Conservation (phyloP, 2,888 invertebrate species). For the Seira ritae region DNA sequence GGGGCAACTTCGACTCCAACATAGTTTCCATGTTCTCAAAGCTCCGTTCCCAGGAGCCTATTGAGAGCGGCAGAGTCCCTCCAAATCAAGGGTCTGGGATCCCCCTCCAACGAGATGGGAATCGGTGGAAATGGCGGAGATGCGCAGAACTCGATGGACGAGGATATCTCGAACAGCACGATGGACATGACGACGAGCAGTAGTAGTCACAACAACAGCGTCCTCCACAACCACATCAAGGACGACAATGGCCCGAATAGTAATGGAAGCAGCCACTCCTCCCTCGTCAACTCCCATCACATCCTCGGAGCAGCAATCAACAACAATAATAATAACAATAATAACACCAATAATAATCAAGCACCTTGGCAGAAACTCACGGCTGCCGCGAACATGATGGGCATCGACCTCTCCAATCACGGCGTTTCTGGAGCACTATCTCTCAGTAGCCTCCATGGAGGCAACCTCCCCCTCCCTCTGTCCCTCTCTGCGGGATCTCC, state of each 20-base stretch:
- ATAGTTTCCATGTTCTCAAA: conserved; percentile 74
- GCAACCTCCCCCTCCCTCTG: conserved; percentile 51
- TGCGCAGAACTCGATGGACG: conserved; percentile 54
- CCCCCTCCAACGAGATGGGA: conserved; percentile 69
- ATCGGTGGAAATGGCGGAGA: conserved; percentile 43
- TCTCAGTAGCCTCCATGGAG: conserved; percentile 54
- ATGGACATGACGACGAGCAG: conserved; percentile 64
- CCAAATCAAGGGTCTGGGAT: conserved; percentile 73
- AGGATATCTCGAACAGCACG: conserved; percentile 60
- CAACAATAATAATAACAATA: conserved; percentile 38
- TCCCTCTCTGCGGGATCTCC: conserved; percentile 62
- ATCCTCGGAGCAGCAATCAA: conserved; percentile 38
- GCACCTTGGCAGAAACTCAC: conserved; percentile 55
- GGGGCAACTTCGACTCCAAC: conserved; percentile 74
- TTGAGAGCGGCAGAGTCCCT: conserved; percentile 73
- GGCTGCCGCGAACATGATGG: conserved; percentile 65
- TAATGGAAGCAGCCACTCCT: conserved; percentile 44
- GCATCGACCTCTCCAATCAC: conserved; percentile 73
- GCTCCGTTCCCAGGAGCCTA: conserved; percentile 71
- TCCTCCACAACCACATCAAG: conserved; percentile 54
- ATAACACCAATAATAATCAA: conserved; percentile 42
- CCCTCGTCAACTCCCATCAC: conserved; percentile 24
- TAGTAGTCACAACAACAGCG: conserved; percentile 58
- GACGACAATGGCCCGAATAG: conserved; percentile 48
- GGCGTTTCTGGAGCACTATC: conserved; percentile 47